Conservation (phyloP, 2,113 vertebrate species). For the Nycticorax nycticorax region DNA sequence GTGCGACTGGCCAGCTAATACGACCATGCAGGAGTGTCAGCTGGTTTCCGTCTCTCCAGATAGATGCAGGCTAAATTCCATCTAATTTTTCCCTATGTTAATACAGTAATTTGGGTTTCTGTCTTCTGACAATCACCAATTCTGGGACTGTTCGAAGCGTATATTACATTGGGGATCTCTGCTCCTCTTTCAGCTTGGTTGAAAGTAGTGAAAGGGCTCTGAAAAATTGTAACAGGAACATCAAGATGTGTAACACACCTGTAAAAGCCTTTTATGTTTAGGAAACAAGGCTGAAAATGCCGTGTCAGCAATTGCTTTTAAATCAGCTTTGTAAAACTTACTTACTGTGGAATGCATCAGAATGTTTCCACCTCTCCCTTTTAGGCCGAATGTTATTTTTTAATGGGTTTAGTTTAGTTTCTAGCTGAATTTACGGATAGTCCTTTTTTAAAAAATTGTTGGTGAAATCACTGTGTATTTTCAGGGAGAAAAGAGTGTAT, state of each 20-base stretch:
- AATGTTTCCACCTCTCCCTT: neutral
- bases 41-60: neutral
- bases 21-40: neutral
- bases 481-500: neutral
- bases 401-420: neutral
- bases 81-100: neutral
- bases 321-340: neutral
- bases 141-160: neutral
- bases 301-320: neutral
- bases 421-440: neutral
- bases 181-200: neutral
- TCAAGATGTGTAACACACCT: neutral
- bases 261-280: neutral
- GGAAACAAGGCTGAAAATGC: neutral
- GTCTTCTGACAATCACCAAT: neutral
- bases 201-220: neutral
- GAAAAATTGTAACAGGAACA: neutral
- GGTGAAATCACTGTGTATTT: neutral
- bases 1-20: neutral
- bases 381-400: neutral
- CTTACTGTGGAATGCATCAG: conserved; percentile 11
- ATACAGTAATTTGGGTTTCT: neutral
- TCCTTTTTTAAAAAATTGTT: neutral
- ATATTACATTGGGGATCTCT: neutral
- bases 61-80: neutral